Base-by-base conservation (phyloP, 2,113 vertebrate genomes). In the Cariama cristata region DNA sequence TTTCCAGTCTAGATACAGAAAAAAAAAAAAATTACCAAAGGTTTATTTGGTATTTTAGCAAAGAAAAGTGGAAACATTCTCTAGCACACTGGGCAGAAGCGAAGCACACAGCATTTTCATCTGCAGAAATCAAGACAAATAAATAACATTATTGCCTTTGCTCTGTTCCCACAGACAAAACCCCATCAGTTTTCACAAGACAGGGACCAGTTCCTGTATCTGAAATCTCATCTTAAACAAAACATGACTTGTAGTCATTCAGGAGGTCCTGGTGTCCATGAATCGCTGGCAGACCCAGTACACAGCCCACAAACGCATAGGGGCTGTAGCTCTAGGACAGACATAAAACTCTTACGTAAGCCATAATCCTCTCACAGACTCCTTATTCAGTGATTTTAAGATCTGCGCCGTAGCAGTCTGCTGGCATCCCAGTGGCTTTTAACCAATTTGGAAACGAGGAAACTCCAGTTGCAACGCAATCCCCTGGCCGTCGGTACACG, bases 331-430 rank as follows among this genome's bases (percentile, higher is more conserved):
- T 91, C 79, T 79, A 71, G 93, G 71, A 40, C 50, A 79, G 94
- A 82, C 81, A 96, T 96, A 97, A 97, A 97, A 95, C 91, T 80
- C 86, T 96, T 92, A 90, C 3, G 44, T 94, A 97, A 97, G 90
- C 64, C 80, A 52, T 97, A 95, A 95, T 95, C 95, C 93, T 95
- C 93, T 97, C 96, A 66, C 95, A 71, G 82, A 86, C 92, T 90
- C 71, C 92, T 93, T 96, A 55, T 86, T 96, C 75, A 88, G 74
- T 92, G 92, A 72, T 94, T 86, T 87, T 55, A 93, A 96, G 93
- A 95, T 69, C 13, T 3, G 38, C 0, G 0, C 81, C 0, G 2
- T 11, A 67, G 95, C 6, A 86, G 8, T 33, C 86, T 83, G 80
- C 86, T 83, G 92, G 49, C 83, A 62, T 63, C 79, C 69, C 77